Evolutionary conservation across 1,140 invertebrate species (phyloP).

Genomic region (Ceratina japonica): DNA sequence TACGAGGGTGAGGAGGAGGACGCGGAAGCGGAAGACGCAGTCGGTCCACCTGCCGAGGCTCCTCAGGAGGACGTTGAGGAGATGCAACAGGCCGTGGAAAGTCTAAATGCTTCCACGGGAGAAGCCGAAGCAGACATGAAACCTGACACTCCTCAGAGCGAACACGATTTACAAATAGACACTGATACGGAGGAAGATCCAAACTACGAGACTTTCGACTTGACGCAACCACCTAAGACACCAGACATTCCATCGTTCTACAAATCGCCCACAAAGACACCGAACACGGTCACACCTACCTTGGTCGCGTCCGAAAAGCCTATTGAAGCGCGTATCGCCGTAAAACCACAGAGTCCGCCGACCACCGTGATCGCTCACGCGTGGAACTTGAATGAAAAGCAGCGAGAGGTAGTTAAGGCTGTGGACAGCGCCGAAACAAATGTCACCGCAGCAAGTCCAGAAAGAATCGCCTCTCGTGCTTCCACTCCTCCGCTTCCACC

Average conservation of each 20-base stretch:
- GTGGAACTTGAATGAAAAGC: constrained; percentile 71
- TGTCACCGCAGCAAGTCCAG: constrained; percentile 41
- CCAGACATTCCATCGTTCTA: constrained; percentile 78
- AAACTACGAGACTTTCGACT: constrained; percentile 80
- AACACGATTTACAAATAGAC: constrained; percentile 91
- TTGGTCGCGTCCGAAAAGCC: constrained; percentile 68
- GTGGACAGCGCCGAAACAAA: constrained; percentile 32
- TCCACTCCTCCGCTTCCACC: constrained; percentile 58
- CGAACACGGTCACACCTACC: constrained; percentile 42
- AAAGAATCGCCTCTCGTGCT: constrained; percentile 15
- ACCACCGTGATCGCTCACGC: constrained; percentile 73
- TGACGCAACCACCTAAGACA: constrained; percentile 76
- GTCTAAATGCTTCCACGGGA: constrained; percentile 82
- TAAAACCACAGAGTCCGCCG: constrained; percentile 65
- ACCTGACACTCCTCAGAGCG: constrained; percentile 91
- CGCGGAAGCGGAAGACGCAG: constrained; percentile 72
- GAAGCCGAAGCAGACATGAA: constrained; percentile 86
- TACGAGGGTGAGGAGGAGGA: constrained; percentile 78
- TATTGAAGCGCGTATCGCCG: constrained; percentile 58
- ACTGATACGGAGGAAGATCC: constrained; percentile 89
- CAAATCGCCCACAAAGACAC: constrained; percentile 72
- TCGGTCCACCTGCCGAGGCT: constrained; percentile 77
- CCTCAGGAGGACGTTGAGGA: constrained; percentile 87
- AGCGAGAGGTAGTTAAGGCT: constrained; percentile 44
- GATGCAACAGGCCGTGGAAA: constrained; percentile 88